These are phyloP conservation scores for Drosophila macrothrix DNA, from an alignment of 2,888 invertebrate species.

Conservation along the genomic window DNA sequence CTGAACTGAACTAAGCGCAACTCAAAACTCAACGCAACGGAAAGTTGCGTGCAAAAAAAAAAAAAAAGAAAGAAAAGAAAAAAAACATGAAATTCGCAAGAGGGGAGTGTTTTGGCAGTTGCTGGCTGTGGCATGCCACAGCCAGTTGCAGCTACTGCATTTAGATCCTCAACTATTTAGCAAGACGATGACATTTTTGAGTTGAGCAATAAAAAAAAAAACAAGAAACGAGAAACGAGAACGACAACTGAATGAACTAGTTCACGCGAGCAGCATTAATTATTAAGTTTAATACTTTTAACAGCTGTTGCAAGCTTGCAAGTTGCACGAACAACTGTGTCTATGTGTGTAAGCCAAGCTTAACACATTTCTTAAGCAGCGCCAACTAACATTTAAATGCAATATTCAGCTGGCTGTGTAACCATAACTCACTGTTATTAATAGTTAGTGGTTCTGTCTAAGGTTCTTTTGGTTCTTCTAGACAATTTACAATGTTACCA, in stretches of 20 bases:
- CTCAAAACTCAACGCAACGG: slow-evolving; percentile 2
- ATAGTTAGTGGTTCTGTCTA: not conserved
- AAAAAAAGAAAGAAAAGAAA: not conserved
- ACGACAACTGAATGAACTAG: slow-evolving; percentile 25
- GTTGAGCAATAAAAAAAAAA: slow-evolving; percentile 31
- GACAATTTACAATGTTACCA: not conserved
- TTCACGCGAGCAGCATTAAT: slow-evolving; percentile 4
- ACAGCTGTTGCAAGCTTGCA: slow-evolving; percentile 1
- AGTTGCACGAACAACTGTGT: not conserved
- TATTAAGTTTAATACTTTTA: not conserved
- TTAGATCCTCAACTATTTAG: slow-evolving; percentile 71
- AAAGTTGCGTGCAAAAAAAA: slow-evolving; percentile 40
- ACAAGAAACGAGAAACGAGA: slow-evolving; percentile 2
- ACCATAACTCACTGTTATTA: not conserved
- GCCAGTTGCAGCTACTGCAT: slow-evolving; percentile 41
- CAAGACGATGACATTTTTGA: slow-evolving; percentile 73
- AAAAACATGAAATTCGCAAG: slow-evolving; percentile 29
- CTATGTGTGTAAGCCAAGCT: not conserved
- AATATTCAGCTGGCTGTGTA: not conserved
- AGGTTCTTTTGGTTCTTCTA: not conserved
- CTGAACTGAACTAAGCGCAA: slow-evolving; percentile 37
- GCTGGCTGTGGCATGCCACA: slow-evolving; percentile 37
- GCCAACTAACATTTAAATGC: not conserved
- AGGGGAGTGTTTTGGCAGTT: slow-evolving; percentile 11
- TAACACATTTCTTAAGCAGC: not conserved